Conservation (phyloP, 1,140 invertebrate genomes). For the Tribolium madens region DNA sequence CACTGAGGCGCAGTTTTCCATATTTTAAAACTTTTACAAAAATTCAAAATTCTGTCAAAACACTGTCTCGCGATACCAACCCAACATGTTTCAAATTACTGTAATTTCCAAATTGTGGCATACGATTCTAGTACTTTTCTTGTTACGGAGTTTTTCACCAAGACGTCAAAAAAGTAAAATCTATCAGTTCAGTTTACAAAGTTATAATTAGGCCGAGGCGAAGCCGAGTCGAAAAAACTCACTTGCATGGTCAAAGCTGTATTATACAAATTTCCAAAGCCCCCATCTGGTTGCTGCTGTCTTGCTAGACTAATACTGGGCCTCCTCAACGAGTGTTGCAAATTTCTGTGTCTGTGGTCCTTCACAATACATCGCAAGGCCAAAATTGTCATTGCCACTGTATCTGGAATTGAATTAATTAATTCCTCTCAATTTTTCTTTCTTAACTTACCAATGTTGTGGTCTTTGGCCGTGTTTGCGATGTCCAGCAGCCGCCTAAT, state of each 20-base stretch:
- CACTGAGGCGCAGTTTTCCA: no score
- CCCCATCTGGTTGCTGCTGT: constrained; percentile 82
- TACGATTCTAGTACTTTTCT: no score
- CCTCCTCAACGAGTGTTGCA: constrained; percentile 81
- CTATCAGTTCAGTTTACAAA: no score
- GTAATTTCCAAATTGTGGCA: no score
- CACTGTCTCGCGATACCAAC: no score
- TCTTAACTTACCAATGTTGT: constrained; percentile 73
- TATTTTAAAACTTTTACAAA: no score
- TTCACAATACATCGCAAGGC: constrained; percentile 87
- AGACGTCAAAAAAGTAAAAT: no score
- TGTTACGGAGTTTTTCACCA: no score
- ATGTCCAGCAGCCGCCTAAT: constrained; percentile 82
- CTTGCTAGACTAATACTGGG: constrained; percentile 80
- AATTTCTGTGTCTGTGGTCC: constrained; percentile 82
- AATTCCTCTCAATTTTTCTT: no score
- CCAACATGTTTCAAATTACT: no score
- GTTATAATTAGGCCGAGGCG: no score
- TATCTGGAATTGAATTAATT: constrained; percentile 80
- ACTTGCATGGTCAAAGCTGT: constrained; percentile 84
- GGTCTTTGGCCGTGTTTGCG: constrained; percentile 79
- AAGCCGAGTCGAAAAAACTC: neutral
- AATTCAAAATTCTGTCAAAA: no score
- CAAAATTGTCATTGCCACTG: constrained; percentile 85
- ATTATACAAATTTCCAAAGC: constrained; percentile 84